Evolutionary conservation across 2,113 vertebrate species (phyloP).

Genomic region (Chaetops frenatus): DNA sequence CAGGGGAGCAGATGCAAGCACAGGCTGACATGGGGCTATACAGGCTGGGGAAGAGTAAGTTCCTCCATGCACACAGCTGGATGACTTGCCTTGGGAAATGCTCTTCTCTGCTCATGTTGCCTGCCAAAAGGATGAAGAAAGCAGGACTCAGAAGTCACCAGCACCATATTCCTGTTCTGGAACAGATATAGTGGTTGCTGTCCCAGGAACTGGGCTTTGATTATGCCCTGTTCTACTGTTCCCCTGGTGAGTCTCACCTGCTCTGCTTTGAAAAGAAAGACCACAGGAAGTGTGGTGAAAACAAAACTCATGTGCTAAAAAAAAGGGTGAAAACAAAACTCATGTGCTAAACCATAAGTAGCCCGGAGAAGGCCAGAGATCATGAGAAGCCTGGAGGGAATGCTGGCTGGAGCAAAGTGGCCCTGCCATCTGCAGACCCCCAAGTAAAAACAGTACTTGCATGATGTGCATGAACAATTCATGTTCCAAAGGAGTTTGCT

Average conservation of each 20-base stretch:
- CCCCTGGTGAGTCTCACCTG: not conserved
- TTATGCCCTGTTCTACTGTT: not conserved
- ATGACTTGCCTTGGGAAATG: not conserved
- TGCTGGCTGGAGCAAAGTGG: not conserved
- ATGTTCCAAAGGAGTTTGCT: not conserved
- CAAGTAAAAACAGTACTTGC: not conserved
- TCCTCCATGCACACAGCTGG: not conserved
- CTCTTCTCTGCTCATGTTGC: not conserved
- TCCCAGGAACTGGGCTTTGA: not conserved
- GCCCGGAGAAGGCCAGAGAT: not conserved
- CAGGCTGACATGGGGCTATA: not conserved
- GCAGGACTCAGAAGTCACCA: not conserved
- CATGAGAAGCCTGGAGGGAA: not conserved
- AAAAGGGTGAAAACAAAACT: not conserved
- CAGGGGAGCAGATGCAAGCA: not conserved
- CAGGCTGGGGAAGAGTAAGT: not conserved
- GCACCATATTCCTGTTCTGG: not conserved
- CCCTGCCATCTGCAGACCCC: not conserved
- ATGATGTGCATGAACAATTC: not conserved
- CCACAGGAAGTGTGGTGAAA: not conserved
- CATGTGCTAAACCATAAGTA: not conserved
- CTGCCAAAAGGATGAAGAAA: not conserved
- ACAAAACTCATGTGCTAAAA: too few relatives aligned
- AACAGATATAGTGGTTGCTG: fast-evolving
- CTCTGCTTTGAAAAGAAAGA: not conserved